Evolutionary conservation across 2,113 vertebrate genomes (phyloP), one percentile per base, ranked within the genome.

Genomic region (Typhlomys cinereus): DNA sequence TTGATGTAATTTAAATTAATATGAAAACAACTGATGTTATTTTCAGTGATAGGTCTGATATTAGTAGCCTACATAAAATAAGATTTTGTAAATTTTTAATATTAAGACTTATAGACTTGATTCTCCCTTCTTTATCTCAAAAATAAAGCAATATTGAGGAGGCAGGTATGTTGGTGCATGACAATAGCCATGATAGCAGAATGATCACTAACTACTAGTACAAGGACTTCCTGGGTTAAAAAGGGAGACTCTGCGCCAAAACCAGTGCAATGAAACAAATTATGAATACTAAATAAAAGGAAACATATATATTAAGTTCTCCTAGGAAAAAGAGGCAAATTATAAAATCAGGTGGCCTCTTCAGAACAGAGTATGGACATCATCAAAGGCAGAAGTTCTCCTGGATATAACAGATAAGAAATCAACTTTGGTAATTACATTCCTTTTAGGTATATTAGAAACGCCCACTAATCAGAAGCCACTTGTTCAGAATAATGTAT

Each of bases 1-100:
- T 92, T 76, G 41, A 23, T 85, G 20, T 41, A 31, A 80, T 59
- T 89, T 83, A 75, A 90, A 52, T 88, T 92, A 18, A 48, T 76
- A 10, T 76, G 39, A 85, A 86, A 36, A 54, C 6, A 74, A 27
- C 9, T 41, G 34, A 64, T 39, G 31, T 66, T 78, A 25, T 85
- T 83, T 86, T 74, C 44, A 50, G 29, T 62, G 18, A 25, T 57
- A 62, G 36, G 69, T 20, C 12, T 93, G 25, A 15, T 39, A 34
- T 62, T 69, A 57, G 46, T 36, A 54, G 4, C n/a, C 31, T 5
- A 59, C 31, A 48, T 9, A 8, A 59, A 46, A 88, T 71, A 59
- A 57, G 14, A 3, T 62, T 89, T 54, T 36, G 17, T 74, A 14
- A 74, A 71, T 44, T 11, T 10, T 39, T 7, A 36, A 17, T 84